Evolutionary conservation across 2,888 invertebrate genomes (phyloP), one percentile per base, ranked within the genome.

Genomic region (Temnothorax rugatulus): DNA sequence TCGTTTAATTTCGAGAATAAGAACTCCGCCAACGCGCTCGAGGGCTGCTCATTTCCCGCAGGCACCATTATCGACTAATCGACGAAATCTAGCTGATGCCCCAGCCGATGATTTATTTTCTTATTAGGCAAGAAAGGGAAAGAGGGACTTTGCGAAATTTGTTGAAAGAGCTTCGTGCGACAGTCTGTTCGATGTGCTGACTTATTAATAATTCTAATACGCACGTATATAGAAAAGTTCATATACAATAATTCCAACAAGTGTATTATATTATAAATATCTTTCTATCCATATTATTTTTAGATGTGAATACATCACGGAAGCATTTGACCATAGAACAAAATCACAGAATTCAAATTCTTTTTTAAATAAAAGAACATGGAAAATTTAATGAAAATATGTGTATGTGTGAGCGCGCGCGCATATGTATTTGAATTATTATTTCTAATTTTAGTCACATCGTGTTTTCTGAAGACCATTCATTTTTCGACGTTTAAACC

Each of bases 1-100:
- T 82, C 87, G 88, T 90, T 90, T 90, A 87, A 90, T 90, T 90
- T 90, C 87, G 85, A 82, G 52, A 73, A 82, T 79, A 79, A 81
- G 73, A 71, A 81, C 71, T 79, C 38, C 18, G 21, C 69, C 9
- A 64, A 25, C 41, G 68, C 41, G 44, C 29, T 77, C 66, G 68
- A 73, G 50, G 64, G 34, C 25, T 71, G 57, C 74, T 81, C 79
- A 81, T 47, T 81, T 81, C 47, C 38, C 59, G 47, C 71, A 57
- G 59, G 59, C 57, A 71, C 38, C 25, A 61, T 47, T 81, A 81
- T 81, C 71, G 79, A 71, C 47, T 71, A 47, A 47, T 59, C 59
- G 38, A 29, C 13, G 25, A 61, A 71, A 81, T 68, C 15, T 44
- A 64, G 21, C 47, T 75, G 52, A 9, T 21, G 52, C 21, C 25